Percentiles rank a stretch among this genome's conserved stretches.
These are phyloP conservation scores for Synergus laeviventris DNA, from an alignment of 2,888 invertebrate genomes.

Conservation along the genomic window DNA sequence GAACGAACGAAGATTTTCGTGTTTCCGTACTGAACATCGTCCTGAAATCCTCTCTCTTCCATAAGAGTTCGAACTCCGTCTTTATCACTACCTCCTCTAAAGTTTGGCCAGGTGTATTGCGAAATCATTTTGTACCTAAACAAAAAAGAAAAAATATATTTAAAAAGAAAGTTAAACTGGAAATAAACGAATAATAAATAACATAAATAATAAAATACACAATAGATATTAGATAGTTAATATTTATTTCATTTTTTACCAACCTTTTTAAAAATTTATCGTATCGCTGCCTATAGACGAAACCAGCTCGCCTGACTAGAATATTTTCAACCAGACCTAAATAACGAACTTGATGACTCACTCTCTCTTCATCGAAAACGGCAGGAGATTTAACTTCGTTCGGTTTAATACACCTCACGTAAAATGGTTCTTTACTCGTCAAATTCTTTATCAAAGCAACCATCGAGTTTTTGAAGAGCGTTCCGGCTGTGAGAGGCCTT, in stretches of 20 bases:
- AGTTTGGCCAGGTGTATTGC: slow-evolving; percentile 98
- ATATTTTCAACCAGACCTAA: slow-evolving; percentile 97
- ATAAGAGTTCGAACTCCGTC: slow-evolving; percentile 92
- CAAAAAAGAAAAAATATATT: background rate
- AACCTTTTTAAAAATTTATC: slow-evolving; percentile 92
- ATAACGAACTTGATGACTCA: slow-evolving; percentile 87
- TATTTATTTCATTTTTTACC: slow-evolving; percentile 26
- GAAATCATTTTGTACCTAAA: slow-evolving; percentile 96
- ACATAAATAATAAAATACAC: slow-evolving; percentile 27
- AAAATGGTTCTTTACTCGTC: slow-evolving; percentile 95
- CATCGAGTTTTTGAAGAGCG: slow-evolving; percentile 97
- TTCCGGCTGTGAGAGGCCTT: slow-evolving; percentile 95
- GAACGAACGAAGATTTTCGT: slow-evolving; percentile 97
- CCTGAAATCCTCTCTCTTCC: slow-evolving; percentile 84
- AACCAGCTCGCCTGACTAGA: slow-evolving; percentile 95
- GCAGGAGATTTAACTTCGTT: slow-evolving; percentile 94
- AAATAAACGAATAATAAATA: slow-evolving; percentile 4
- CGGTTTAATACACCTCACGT: slow-evolving; percentile 98
- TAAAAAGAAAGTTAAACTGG: background rate
- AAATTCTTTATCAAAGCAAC: slow-evolving; percentile 91
- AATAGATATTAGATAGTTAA: slow-evolving; percentile 18
- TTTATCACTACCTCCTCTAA: slow-evolving; percentile 84
- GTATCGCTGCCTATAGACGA: slow-evolving; percentile 96
- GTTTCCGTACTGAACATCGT: slow-evolving; percentile 95
- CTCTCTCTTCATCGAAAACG: slow-evolving; percentile 90